Percentiles rank a stretch among this genome's conserved stretches.
These are phyloP conservation scores for Trachelus stipa DNA, from an alignment of 2,888 invertebrate genomes.

Conservation along the genomic window DNA sequence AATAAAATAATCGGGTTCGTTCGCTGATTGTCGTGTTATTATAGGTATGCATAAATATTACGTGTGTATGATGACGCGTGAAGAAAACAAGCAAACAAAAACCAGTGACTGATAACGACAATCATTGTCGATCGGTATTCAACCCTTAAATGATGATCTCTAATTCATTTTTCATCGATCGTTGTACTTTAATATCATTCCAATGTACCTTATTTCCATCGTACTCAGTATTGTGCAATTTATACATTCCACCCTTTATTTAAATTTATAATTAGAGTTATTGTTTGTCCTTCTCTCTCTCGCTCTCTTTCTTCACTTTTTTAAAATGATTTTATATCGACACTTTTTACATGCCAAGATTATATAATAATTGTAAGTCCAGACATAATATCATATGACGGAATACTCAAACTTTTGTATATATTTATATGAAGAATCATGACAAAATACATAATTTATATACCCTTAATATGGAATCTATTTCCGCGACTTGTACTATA, in stretches of 20 bases:
- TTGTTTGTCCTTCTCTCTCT: constrained; percentile 18
- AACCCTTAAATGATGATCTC: constrained; percentile 58
- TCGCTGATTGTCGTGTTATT: constrained; percentile 17
- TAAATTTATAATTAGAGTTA: constrained; percentile 34
- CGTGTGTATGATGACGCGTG: neutral
- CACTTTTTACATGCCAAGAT: constrained; percentile 56
- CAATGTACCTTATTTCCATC: constrained; percentile 48
- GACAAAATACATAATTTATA: constrained; percentile 66
- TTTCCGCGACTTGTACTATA: constrained; percentile 10
- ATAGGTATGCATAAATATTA: neutral
- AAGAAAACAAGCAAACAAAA: neutral
- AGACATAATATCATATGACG: constrained; percentile 47
- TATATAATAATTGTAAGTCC: constrained; percentile 14
- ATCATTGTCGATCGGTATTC: constrained; percentile 11
- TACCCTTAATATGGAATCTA: constrained; percentile 38
- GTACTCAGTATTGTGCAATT: constrained; percentile 63
- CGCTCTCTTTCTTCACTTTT: constrained; percentile 28
- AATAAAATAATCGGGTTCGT: constrained; percentile 14
- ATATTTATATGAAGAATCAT: constrained; percentile 63
- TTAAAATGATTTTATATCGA: constrained; percentile 31
- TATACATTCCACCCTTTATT: constrained; percentile 57
- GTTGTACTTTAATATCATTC: constrained; percentile 33
- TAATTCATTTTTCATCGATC: constrained; percentile 46
- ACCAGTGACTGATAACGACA: constrained; percentile 3
- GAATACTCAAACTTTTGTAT: constrained; percentile 63